Percentiles rank a stretch among this genome's conserved stretches.
Conservation (phyloP, 2,888 invertebrate species). For the Magallana nippona region DNA sequence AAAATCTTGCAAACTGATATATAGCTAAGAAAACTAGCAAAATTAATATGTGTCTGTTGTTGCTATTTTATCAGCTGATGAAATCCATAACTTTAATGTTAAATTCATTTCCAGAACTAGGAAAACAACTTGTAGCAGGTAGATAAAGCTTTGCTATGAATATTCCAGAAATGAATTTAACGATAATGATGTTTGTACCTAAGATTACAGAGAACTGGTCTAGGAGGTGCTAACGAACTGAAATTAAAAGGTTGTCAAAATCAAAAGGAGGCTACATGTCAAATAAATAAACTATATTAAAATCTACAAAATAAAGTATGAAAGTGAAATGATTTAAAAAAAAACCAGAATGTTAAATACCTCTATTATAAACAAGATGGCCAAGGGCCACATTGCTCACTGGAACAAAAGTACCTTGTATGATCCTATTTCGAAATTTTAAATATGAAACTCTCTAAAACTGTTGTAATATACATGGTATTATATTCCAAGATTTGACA, state of each 20-base stretch:
- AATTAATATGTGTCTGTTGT: neutral
- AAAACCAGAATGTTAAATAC: too few species aligned
- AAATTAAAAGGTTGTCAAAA: neutral
- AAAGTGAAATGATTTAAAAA: too few species aligned
- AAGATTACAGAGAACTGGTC: slow-evolving; percentile 8
- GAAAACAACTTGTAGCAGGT: too few species aligned
- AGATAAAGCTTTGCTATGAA: neutral
- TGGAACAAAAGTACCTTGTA: too few species aligned
- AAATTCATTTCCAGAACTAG: neutral
- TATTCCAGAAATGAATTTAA: neutral
- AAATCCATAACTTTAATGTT: neutral
- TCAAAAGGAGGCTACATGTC: neutral
- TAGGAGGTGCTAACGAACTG: neutral
- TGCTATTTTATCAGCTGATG: neutral
- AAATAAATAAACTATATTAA: neutral
- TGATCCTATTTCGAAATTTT: too few species aligned
- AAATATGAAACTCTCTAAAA: too few species aligned
- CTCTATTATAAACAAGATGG: too few species aligned
- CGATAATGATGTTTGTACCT: neutral
- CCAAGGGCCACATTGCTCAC: too few species aligned
- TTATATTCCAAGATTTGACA: too few species aligned
- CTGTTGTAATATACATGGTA: too few species aligned
- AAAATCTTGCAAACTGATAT: too few species aligned
- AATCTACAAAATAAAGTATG: neutral
- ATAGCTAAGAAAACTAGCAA: too few species aligned